Percentiles rank a stretch among this genome's conserved stretches.
Evolutionary conservation across 2,797 vertebrate genomes (phyloP).

Genomic region (Tragopan temminckii): DNA sequence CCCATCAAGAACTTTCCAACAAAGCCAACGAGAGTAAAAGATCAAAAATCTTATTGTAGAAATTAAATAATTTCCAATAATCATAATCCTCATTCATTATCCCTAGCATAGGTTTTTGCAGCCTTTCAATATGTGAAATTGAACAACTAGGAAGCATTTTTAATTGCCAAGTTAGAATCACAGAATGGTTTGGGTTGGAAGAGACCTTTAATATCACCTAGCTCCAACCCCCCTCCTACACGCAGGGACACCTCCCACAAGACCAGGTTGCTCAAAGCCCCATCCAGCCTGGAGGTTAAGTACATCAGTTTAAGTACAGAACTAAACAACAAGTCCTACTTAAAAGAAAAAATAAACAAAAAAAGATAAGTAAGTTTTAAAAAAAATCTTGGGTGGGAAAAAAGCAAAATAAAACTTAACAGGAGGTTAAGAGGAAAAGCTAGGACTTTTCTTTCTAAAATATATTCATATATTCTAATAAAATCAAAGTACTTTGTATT

Average conservation of each 20-base stretch:
- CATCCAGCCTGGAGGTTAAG: neutral
- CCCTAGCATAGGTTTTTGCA: neutral
- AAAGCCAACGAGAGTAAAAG: slow-evolving; percentile 10
- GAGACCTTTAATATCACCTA: no score
- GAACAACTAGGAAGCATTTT: neutral
- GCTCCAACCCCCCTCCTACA: no score
- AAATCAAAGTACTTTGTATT: neutral
- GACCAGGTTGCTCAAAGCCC: no score
- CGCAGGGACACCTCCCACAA: no score
- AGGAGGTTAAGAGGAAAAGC: neutral
- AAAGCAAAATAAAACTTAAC: neutral
- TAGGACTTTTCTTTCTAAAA: neutral
- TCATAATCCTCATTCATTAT: neutral
- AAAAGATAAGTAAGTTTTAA: neutral
- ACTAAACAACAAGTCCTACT: neutral
- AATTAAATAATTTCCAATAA: slow-evolving; percentile 23
- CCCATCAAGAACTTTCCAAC: slow-evolving; percentile 11
- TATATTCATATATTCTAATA: neutral
- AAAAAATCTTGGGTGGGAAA: neutral
- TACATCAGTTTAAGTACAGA: neutral
- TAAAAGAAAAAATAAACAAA: no score
- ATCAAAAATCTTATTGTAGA: neutral
- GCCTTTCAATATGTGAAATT: neutral
- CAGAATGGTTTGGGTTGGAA: no score
- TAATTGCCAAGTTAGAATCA: neutral